These are phyloP conservation scores for Tetramorium simillimum DNA, from an alignment of 1,140 invertebrate genomes.

Conservation along the genomic window DNA sequence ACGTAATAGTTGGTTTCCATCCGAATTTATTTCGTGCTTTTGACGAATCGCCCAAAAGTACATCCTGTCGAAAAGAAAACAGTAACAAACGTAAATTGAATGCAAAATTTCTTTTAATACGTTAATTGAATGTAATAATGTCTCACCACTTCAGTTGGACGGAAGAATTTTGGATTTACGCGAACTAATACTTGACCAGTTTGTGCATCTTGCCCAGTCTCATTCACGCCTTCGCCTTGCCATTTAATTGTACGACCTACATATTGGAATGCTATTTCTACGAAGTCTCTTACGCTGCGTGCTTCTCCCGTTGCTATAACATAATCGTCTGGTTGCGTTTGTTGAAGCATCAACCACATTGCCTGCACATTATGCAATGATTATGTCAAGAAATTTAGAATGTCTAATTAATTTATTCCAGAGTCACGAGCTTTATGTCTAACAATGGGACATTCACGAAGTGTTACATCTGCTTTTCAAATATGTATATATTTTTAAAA, in stretches of 20 bases:
- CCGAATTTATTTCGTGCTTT: conserved; percentile 95
- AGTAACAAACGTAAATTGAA: conserved; percentile 53
- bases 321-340: conserved; percentile 96
- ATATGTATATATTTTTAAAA: no score
- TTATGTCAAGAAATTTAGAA: background rate
- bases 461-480: no score
- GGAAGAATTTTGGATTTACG: conserved; percentile 97
- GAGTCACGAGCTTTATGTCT: background rate
- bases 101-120: background rate
- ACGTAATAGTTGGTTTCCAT: conserved; percentile 95
- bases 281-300: conserved; percentile 98
- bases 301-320: conserved; percentile 98
- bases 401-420: background rate
- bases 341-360: conserved; percentile 99
- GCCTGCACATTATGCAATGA: conserved; percentile 88
- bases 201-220: conserved; percentile 94
- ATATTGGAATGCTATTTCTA: conserved; percentile 95
- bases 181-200: conserved; percentile 93
- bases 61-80: conserved; percentile 87
- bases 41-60: conserved; percentile 94
- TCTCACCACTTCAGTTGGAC: conserved; percentile 98
- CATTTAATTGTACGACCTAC: conserved; percentile 92
- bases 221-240: conserved; percentile 94
- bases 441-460: background rate
- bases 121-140: background rate